Conservation (phyloP, 2,888 invertebrate genomes). For the Aethes cnicana region DNA sequence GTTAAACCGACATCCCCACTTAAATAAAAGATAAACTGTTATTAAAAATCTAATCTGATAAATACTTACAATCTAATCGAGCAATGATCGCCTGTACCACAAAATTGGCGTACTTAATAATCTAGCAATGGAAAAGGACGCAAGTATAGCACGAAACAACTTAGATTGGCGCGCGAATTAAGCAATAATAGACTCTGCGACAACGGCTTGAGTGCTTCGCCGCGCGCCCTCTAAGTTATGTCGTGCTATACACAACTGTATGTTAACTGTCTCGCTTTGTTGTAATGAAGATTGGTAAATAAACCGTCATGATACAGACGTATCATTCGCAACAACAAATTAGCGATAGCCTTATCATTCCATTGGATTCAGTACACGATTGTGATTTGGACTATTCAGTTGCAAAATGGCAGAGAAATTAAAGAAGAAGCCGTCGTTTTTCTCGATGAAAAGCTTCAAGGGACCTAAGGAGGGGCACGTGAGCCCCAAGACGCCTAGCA, state of each 20-base stretch:
- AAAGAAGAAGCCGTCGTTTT: conserved; percentile 63
- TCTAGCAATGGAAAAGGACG: background rate
- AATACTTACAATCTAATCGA: conserved; percentile 14
- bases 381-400: conserved; percentile 7
- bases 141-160: background rate
- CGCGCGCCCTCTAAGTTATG: too few species aligned
- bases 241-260: too few species aligned
- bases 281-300: background rate
- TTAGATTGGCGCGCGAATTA: too few species aligned
- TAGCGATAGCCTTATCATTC: conserved; percentile 10
- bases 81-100: conserved; percentile 2
- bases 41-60: conserved; percentile 9
- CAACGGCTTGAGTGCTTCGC: too few species aligned
- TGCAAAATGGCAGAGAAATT: conserved; percentile 64
- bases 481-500: conserved; percentile 30
- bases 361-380: conserved; percentile 10
- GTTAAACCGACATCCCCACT: background rate
- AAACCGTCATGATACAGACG: conserved; percentile 4
- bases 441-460: conserved; percentile 63
- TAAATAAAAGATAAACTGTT: background rate
- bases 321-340: conserved; percentile 26
- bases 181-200: too few species aligned
- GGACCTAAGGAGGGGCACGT: conserved; percentile 49
- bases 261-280: background rate
- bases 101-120: background rate